Conservation (phyloP, 2,888 invertebrate genomes). For the Rhagium mordax region DNA sequence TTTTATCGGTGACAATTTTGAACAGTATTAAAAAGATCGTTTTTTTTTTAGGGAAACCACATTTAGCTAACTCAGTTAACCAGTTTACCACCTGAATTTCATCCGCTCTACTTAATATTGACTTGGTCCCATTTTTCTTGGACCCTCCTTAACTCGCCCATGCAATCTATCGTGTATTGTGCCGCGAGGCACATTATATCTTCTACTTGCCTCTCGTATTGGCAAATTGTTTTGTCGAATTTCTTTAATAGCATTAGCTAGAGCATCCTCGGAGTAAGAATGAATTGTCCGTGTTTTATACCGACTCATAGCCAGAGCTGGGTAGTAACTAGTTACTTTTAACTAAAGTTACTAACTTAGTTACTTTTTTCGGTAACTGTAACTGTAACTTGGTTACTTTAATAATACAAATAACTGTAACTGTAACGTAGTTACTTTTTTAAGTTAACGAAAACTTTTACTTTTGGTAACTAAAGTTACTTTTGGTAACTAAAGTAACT, state of each 20-base stretch:
- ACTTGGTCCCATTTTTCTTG: conserved; percentile 28
- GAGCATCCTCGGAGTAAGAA: neutral
- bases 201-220: neutral
- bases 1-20: conserved; percentile 37
- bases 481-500: no score
- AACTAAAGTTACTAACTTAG: no score
- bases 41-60: conserved; percentile 50
- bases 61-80: conserved; percentile 27
- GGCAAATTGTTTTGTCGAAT: neutral
- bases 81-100: conserved; percentile 30
- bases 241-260: neutral
- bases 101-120: conserved; percentile 26
- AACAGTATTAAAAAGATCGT: conserved; percentile 54
- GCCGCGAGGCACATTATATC: conserved; percentile 24
- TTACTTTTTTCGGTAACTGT: no score
- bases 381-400: no score
- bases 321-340: neutral
- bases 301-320: neutral
- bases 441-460: no score
- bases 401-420: no score
- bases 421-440: no score
- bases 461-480: no score
- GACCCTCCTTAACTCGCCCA: conserved; percentile 22
- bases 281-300: neutral
- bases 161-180: conserved; percentile 28